A percentile compares a stretch with the other conserved stretches of the same genome.
Conservation (phyloP, 2,888 invertebrate species). For the Luffia ferchaultella region DNA sequence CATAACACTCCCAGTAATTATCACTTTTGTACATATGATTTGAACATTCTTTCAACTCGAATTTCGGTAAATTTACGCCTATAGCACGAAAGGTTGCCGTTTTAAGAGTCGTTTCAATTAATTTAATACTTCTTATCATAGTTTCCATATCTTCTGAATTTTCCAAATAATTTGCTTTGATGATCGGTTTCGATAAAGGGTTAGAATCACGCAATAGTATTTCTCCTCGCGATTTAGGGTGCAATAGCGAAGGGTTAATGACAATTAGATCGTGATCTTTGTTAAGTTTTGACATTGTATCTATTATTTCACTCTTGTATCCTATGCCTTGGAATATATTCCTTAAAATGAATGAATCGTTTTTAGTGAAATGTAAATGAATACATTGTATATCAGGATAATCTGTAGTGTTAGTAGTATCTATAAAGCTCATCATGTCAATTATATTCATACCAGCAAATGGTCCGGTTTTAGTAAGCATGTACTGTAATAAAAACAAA, state of each 20-base stretch:
- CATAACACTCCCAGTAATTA: constrained; percentile 66
- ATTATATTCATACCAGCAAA: constrained; percentile 42
- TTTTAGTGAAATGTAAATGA: constrained; percentile 30
- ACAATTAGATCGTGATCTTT: constrained; percentile 31
- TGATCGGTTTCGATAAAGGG: constrained; percentile 61
- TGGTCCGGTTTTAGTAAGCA: constrained; percentile 49
- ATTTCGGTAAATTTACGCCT: constrained; percentile 30
- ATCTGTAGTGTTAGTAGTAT: constrained; percentile 37
- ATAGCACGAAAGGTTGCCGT: constrained; percentile 39
- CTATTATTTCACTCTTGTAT: constrained; percentile 26
- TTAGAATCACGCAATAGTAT: constrained; percentile 56
- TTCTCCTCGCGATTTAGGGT: constrained; percentile 62
- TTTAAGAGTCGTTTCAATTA: constrained; percentile 32
- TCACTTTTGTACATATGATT: constrained; percentile 30
- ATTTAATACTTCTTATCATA: constrained; percentile 40
- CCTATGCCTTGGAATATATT: constrained; percentile 24
- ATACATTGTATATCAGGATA: constrained; percentile 62
- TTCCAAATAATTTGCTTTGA: constrained; percentile 68
- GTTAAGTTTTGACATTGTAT: constrained; percentile 26
- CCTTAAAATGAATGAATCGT: constrained; percentile 23
- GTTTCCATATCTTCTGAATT: constrained; percentile 58
- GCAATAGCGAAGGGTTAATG: constrained; percentile 38
- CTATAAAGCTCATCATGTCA: constrained; percentile 58
- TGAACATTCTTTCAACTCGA: constrained; percentile 35
- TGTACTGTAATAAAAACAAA: constrained; percentile 45